Percentiles rank a stretch among this genome's conserved stretches.
Conservation (phyloP, 2,888 invertebrate genomes). For the Clusia tigrina region DNA sequence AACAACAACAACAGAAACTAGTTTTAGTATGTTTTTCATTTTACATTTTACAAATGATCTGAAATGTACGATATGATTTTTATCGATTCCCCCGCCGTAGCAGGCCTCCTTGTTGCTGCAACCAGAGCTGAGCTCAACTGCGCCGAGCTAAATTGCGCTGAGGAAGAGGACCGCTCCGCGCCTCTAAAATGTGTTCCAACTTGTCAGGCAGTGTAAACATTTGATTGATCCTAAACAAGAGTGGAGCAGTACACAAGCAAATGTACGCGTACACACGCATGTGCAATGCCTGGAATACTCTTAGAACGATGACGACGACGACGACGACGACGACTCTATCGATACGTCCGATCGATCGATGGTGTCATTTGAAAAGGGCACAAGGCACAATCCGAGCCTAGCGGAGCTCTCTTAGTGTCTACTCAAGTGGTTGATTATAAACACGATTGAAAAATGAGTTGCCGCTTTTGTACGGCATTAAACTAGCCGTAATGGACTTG, state of each 20-base stretch:
- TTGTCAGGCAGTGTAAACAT: slow-evolving; percentile 34
- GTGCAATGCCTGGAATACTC: no score
- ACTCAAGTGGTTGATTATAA: slow-evolving; percentile 54
- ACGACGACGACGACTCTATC: not conserved
- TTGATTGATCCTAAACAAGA: slow-evolving; percentile 42
- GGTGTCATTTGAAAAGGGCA: not conserved
- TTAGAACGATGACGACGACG: slow-evolving; percentile 11
- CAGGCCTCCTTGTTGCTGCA: not conserved
- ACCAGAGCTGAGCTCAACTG: not conserved
- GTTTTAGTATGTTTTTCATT: slow-evolving; percentile 40
- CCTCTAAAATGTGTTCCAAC: not conserved
- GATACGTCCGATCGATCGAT: slow-evolving; percentile 27
- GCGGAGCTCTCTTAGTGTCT: no score
- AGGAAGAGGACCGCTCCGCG: not conserved
- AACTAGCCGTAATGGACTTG: not conserved
- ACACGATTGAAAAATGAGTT: slow-evolving; percentile 56
- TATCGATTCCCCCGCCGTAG: slow-evolving; percentile 36
- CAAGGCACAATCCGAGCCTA: slow-evolving; percentile 10
- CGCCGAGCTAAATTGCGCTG: not conserved
- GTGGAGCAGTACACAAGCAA: slow-evolving; percentile 11
- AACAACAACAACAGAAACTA: slow-evolving; percentile 43
- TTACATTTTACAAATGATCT: slow-evolving; percentile 48
- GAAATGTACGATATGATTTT: slow-evolving; percentile 50
- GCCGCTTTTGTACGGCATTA: slow-evolving; percentile 25
- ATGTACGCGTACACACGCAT: not conserved